These are phyloP conservation scores for Ennomos fuscantarius DNA, from an alignment of 2,888 invertebrate species.

Conservation along the genomic window DNA sequence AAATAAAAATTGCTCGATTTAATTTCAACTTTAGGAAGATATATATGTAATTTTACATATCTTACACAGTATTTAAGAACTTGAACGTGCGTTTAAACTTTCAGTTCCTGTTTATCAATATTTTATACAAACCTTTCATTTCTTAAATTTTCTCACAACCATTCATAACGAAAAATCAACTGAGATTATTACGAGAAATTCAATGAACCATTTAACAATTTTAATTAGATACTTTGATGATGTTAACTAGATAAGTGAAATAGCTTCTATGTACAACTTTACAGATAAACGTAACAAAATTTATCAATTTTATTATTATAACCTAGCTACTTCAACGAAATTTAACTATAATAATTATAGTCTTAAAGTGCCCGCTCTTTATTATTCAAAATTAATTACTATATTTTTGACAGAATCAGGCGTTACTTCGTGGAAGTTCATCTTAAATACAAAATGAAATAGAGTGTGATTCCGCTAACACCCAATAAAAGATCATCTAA, in stretches of 20 bases:
- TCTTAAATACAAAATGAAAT: too few relatives aligned
- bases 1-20: constrained; percentile 20
- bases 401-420: too few relatives aligned
- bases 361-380: constrained; percentile 30
- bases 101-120: constrained; percentile 28
- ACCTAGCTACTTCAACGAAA: constrained; percentile 52
- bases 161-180: constrained; percentile 43
- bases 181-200: constrained; percentile 27
- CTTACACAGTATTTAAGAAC: constrained; percentile 31
- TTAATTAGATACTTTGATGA: constrained; percentile 48
- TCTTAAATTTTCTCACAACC: constrained; percentile 46
- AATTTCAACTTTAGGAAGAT: constrained; percentile 11
- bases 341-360: constrained; percentile 32
- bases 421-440: too few relatives aligned
- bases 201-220: constrained; percentile 49
- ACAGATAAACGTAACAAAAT: constrained; percentile 50
- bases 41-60: constrained; percentile 24
- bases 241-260: constrained; percentile 45
- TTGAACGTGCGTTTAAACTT: constrained; percentile 35
- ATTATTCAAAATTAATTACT: neutral
- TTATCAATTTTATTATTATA: constrained; percentile 48
- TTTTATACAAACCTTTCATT: constrained; percentile 39
- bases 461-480: too few relatives aligned
- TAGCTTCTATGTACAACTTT: constrained; percentile 53
- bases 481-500: too few relatives aligned